Conservation (phyloP, 2,797 vertebrate genomes). For the Labeo calbasu region DNA sequence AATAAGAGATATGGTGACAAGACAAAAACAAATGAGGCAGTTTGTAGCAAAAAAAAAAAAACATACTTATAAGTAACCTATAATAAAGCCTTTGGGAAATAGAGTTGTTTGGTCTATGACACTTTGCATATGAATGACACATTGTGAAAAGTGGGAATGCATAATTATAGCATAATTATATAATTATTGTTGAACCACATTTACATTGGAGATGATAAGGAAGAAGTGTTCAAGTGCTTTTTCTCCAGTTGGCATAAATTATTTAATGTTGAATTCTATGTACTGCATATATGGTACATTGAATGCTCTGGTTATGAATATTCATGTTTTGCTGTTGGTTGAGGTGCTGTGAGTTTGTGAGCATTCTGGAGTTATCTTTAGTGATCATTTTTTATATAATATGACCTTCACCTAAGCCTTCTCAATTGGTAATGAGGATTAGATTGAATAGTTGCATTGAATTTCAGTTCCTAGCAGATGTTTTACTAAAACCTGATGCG, state of each 20-base stretch:
- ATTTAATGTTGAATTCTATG: neutral
- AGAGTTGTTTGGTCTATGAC: neutral
- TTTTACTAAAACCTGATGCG: neutral
- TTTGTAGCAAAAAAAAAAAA: neutral
- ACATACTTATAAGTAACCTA: neutral
- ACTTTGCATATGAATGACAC: slow-evolving; percentile 3
- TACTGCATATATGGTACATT: neutral
- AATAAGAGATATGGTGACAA: neutral
- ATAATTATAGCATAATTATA: too few species aligned
- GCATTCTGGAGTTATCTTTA: neutral
- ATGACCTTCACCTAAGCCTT: slow-evolving; percentile 8
- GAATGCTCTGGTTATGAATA: neutral
- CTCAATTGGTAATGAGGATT: neutral
- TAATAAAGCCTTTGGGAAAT: neutral
- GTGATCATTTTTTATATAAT: neutral
- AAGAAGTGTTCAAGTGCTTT: neutral
- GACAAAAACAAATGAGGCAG: neutral
- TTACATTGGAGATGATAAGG: neutral
- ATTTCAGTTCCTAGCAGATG: neutral
- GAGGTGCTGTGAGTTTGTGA: slow-evolving; percentile 5
- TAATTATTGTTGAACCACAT: neutral
- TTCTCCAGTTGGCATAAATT: neutral
- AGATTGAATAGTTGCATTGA: neutral
- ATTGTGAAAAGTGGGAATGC: too few species aligned
- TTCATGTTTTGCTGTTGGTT: neutral